These are phyloP conservation scores for Clamator glandarius DNA, from an alignment of 2,797 vertebrate species.

Conservation along the genomic window DNA sequence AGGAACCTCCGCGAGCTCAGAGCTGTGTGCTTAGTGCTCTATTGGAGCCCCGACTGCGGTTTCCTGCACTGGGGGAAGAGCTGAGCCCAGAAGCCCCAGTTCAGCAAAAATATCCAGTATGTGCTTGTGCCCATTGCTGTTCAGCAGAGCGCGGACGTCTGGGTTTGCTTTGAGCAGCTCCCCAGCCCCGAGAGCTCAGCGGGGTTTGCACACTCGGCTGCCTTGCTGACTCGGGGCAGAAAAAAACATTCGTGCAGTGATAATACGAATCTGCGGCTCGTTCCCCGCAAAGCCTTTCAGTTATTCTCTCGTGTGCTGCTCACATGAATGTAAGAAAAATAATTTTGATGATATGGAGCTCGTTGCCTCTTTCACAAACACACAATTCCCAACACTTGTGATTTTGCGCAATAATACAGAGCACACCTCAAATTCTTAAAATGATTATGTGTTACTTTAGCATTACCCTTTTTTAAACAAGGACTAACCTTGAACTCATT, in stretches of 20 bases:
- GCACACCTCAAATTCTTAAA: neutral
- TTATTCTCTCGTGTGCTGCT: neutral
- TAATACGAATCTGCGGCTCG: neutral
- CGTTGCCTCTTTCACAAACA: neutral
- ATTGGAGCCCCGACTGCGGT: accelerated
- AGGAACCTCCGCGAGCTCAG: accelerated
- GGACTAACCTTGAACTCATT: neutral
- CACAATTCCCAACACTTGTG: neutral
- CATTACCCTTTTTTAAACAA: neutral
- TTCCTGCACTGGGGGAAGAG: neutral
- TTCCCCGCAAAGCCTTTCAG: neutral
- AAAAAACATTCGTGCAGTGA: neutral
- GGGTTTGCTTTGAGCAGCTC: neutral
- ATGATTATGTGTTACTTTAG: neutral
- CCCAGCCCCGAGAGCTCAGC: accelerated
- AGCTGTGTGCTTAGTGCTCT: neutral
- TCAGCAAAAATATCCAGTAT: accelerated
- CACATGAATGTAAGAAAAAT: neutral
- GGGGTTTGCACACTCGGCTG: neutral
- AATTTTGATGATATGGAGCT: neutral
- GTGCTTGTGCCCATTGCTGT: accelerated
- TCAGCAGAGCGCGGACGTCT: accelerated
- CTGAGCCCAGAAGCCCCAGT: accelerated
- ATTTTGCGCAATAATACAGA: neutral
- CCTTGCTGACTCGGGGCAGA: neutral